Conservation (phyloP, 2,888 invertebrate species). For the Allacma fusca region DNA sequence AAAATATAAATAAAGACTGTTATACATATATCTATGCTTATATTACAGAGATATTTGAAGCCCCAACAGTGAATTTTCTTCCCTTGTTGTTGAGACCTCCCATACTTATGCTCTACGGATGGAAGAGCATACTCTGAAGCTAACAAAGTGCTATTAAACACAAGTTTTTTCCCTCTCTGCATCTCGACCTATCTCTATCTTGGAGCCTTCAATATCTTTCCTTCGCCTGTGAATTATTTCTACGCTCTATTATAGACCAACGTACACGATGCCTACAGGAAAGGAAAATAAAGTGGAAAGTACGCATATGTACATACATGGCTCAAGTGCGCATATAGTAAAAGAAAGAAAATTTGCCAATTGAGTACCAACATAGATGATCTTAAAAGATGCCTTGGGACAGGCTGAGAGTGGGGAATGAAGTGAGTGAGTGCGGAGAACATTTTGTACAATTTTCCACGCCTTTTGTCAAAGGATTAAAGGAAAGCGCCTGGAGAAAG, state of each 20-base stretch:
- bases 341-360: slow-evolving; percentile 33
- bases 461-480: slow-evolving; percentile 44
- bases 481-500: slow-evolving; percentile 29
- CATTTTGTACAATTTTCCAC: slow-evolving; percentile 45
- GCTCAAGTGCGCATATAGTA: not conserved
- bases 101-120: too few species aligned
- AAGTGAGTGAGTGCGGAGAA: slow-evolving; percentile 9
- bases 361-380: slow-evolving; percentile 31
- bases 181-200: not conserved
- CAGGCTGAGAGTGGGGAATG: slow-evolving; percentile 19
- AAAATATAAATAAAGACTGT: too few species aligned
- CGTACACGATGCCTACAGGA: not conserved
- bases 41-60: too few species aligned
- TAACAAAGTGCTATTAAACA: too few species aligned
- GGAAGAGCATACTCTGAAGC: too few species aligned
- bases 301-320: not conserved
- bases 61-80: too few species aligned
- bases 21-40: too few species aligned
- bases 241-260: not conserved
- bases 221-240: not conserved
- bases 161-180: not conserved
- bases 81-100: too few species aligned
- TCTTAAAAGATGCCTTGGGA: slow-evolving; percentile 37
- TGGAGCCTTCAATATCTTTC: not conserved
- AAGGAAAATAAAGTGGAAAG: not conserved